These are phyloP conservation scores for Takifugu rubripes DNA, from an alignment of 2,797 vertebrate species.

Conservation along the genomic window DNA sequence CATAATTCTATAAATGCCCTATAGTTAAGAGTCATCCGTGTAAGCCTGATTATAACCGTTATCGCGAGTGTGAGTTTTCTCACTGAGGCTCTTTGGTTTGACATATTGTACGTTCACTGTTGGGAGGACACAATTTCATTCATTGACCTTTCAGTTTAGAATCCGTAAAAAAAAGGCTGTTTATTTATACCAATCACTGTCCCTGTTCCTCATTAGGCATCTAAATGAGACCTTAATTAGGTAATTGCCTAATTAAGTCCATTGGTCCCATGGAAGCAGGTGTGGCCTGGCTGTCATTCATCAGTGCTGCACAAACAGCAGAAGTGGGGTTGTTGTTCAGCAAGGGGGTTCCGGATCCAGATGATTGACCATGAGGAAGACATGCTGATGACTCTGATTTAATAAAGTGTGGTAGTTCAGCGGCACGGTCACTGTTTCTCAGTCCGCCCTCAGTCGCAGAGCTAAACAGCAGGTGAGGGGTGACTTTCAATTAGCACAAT, in stretches of 20 bases:
- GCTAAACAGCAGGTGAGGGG: slow-evolving; percentile 55
- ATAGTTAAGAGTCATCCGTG: no score
- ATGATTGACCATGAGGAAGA: slow-evolving; percentile 21
- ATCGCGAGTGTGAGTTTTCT: slow-evolving; percentile 22
- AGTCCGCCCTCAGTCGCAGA: slow-evolving; percentile 43
- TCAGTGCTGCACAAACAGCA: slow-evolving; percentile 28
- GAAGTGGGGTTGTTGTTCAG: slow-evolving; percentile 9
- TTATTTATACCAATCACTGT: slow-evolving; percentile 75
- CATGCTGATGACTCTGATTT: slow-evolving; percentile 42
- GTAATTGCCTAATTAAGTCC: slow-evolving; percentile 77
- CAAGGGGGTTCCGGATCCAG: neutral
- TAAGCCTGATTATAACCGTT: slow-evolving; percentile 11
- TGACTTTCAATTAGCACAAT: slow-evolving; percentile 76
- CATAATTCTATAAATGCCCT: no score
- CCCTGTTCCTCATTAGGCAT: slow-evolving; percentile 72
- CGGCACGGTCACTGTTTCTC: slow-evolving; percentile 36
- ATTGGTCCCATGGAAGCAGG: slow-evolving; percentile 66
- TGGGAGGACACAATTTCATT: slow-evolving; percentile 37
- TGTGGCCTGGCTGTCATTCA: slow-evolving; percentile 73
- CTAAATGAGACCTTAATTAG: slow-evolving; percentile 77
- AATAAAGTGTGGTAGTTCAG: slow-evolving; percentile 57
- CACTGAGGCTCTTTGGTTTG: slow-evolving; percentile 24
- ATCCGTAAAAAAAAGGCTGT: slow-evolving; percentile 29
- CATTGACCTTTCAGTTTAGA: no score
- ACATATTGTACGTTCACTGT: slow-evolving; percentile 42